Percentiles rank a stretch among this genome's conserved stretches.
Evolutionary conservation across 2,888 invertebrate species (phyloP).

Genomic region (Luffia ferchaultella): DNA sequence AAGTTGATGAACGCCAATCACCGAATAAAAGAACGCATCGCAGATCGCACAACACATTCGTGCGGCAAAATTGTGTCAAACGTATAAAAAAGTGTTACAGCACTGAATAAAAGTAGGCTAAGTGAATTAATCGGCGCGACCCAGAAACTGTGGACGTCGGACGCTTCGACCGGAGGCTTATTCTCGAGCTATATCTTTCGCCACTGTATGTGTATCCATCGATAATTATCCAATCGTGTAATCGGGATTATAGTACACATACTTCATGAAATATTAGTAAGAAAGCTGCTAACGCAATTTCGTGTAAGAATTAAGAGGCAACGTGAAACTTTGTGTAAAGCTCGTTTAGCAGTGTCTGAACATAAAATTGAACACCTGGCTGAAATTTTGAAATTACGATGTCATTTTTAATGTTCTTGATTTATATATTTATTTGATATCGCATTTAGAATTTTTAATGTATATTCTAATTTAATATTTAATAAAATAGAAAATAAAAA

Average conservation of each 20-base stretch:
- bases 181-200: neutral
- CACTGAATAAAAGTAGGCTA: slow-evolving; percentile 57
- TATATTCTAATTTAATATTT: too few species aligned
- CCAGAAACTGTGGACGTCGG: slow-evolving; percentile 44
- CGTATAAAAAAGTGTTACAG: slow-evolving; percentile 50
- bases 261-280: too few species aligned
- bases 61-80: slow-evolving; percentile 48
- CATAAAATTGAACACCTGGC: too few species aligned
- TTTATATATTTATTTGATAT: too few species aligned
- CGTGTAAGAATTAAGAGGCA: too few species aligned
- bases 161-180: slow-evolving; percentile 20
- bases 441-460: too few species aligned
- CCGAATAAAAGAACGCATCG: slow-evolving; percentile 1
- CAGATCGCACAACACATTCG: slow-evolving; percentile 25
- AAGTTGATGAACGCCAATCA: slow-evolving; percentile 1
- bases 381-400: too few species aligned
- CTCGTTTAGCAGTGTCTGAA: too few species aligned
- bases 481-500: too few species aligned
- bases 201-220: neutral
- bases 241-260: neutral
- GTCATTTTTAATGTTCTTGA: too few species aligned
- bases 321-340: too few species aligned
- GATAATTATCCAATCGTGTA: neutral
- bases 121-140: slow-evolving; percentile 57
- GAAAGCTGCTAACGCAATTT: too few species aligned